Conservation (phyloP, 2,888 invertebrate genomes). For the Lydus trimaculatus region DNA sequence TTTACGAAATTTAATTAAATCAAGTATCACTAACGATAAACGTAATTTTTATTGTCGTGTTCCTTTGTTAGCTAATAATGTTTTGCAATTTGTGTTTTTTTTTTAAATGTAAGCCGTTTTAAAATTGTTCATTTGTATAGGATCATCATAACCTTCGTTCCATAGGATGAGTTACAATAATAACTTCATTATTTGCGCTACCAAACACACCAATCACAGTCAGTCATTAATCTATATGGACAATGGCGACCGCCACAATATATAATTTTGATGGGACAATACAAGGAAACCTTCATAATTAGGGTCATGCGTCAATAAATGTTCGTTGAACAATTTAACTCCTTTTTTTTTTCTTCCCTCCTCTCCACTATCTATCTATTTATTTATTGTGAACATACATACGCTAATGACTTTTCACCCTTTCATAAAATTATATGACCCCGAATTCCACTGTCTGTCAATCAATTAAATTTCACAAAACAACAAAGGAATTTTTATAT, state of each 20-base stretch:
- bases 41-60: background rate
- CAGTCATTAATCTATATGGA: constrained; percentile 41
- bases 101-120: background rate
- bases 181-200: constrained; percentile 52
- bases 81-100: constrained; percentile 11
- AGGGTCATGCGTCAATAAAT: constrained; percentile 47
- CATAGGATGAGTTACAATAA: constrained; percentile 46
- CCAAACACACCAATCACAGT: constrained; percentile 44
- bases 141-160: constrained; percentile 39
- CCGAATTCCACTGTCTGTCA: background rate
- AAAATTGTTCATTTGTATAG: constrained; percentile 17
- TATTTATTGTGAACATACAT: no score
- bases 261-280: constrained; percentile 44
- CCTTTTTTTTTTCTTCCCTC: background rate
- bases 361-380: no score
- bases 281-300: constrained; percentile 44
- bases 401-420: constrained; percentile 29
- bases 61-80: background rate
- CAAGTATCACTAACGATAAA: background rate
- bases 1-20: background rate
- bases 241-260: constrained; percentile 48
- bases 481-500: background rate
- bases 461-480: background rate
- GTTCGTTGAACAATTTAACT: background rate
- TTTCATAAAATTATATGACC: background rate